phyloP scores from a whole-genome alignment of 2,888 invertebrate species.

The Meta bourneti region DNA sequence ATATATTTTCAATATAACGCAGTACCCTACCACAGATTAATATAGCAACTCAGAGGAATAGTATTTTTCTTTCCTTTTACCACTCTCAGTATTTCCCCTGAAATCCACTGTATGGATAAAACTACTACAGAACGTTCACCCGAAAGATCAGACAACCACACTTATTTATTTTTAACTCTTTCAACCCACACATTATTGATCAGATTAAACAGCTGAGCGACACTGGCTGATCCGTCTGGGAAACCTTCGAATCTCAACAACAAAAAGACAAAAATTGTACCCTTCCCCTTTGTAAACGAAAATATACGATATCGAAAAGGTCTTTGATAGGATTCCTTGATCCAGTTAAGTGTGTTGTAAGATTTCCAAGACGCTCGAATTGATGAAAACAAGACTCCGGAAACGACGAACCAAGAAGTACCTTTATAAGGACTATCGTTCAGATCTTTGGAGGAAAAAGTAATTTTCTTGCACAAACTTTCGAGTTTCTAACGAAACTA shows the following conservation, averaged over 20 bases:
- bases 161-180: constrained; percentile 21
- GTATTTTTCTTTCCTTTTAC: too few relatives aligned
- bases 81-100: too few relatives aligned
- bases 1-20: too few relatives aligned
- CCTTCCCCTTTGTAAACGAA: constrained; percentile 11
- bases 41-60: too few relatives aligned
- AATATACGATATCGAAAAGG: neutral
- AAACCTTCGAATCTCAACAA: neutral
- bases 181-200: constrained; percentile 22
- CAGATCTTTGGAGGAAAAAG: neutral
- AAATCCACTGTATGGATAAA: neutral
- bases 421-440: neutral
- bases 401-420: neutral
- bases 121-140: neutral
- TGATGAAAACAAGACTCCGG: neutral
- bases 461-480: neutral
- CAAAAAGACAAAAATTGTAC: neutral
- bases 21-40: too few relatives aligned
- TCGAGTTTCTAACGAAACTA: neutral
- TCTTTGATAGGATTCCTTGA: constrained; percentile 42
- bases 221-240: neutral
- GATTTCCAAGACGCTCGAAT: constrained; percentile 18
- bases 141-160: neutral
- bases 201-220: neutral
- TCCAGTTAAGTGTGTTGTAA: constrained; percentile 48